A percentile compares a stretch with the other conserved stretches of the same genome.
Evolutionary conservation across 2,113 vertebrate species (phyloP).

Genomic region (Trichomycterus rosablanca): DNA sequence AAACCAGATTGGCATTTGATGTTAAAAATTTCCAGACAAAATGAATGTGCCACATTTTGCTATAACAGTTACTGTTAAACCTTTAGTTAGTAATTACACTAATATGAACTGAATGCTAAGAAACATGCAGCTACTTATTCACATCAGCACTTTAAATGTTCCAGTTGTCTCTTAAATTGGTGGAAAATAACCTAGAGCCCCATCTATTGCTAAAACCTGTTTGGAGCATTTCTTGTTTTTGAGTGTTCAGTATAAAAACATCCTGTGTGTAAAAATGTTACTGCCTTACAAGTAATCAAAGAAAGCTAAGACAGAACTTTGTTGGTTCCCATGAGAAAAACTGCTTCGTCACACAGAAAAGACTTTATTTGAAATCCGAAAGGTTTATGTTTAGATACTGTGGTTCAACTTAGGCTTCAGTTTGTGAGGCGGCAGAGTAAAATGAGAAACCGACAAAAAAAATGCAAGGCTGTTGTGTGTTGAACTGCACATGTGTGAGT

Average conservation of each 20-base stretch:
- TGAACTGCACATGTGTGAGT: slow-evolving; percentile 1
- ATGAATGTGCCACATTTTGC: too few relatives aligned
- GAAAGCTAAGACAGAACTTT: slow-evolving; percentile 12
- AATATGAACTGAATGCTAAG: too few relatives aligned
- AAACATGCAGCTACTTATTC: too few relatives aligned
- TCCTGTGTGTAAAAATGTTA: neutral
- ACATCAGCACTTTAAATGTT: too few relatives aligned
- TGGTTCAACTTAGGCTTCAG: slow-evolving; percentile 10
- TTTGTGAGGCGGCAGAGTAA: neutral
- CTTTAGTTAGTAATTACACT: too few relatives aligned
- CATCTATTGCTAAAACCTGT: neutral
- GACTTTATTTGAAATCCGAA: slow-evolving; percentile 12
- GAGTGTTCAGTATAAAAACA: neutral
- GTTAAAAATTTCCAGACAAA: too few relatives aligned
- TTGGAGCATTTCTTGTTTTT: neutral
- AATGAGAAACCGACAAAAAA: slow-evolving; percentile 8
- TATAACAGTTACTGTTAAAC: too few relatives aligned
- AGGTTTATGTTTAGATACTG: slow-evolving; percentile 13
- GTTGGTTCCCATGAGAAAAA: slow-evolving; percentile 19
- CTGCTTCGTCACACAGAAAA: slow-evolving; percentile 16
- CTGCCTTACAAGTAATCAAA: slow-evolving; percentile 6
- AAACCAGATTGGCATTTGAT: too few relatives aligned
- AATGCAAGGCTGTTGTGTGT: neutral
- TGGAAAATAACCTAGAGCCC: neutral
- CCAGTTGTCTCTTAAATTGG: too few relatives aligned